These are phyloP conservation scores for Cephus nigrinus DNA, from an alignment of 2,888 invertebrate species.

Conservation along the genomic window DNA sequence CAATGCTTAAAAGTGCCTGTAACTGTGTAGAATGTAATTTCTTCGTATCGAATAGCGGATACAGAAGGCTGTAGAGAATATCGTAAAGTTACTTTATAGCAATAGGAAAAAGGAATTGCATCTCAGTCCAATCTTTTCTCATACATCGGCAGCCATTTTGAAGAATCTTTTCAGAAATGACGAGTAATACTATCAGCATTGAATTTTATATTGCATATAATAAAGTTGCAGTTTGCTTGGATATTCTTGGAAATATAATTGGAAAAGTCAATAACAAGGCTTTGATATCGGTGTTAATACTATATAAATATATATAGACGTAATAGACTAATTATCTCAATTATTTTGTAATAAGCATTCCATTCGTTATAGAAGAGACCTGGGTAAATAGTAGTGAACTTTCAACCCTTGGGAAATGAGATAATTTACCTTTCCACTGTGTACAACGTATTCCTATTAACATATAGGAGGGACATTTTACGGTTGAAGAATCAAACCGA, in stretches of 20 bases:
- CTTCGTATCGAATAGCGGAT: not conserved
- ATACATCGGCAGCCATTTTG: not conserved
- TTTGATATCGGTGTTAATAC: not conserved
- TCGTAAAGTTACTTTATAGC: not conserved
- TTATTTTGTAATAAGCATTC: too few species aligned
- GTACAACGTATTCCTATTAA: too few species aligned
- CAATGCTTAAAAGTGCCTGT: not conserved
- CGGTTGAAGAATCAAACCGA: too few species aligned
- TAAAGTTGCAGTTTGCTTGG: not conserved
- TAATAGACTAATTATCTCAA: too few species aligned
- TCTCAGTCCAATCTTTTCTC: not conserved
- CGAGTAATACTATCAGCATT: not conserved
- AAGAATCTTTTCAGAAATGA: not conserved
- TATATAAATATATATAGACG: too few species aligned
- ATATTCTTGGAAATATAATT: not conserved
- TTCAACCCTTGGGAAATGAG: too few species aligned
- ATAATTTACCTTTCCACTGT: too few species aligned
- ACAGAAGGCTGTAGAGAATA: not conserved
- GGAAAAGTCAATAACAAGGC: not conserved
- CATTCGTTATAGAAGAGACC: too few species aligned
- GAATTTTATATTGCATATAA: not conserved
- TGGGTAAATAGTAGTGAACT: too few species aligned
- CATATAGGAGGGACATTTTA: too few species aligned
- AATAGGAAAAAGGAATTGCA: not conserved
- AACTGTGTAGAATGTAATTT: not conserved